Evolutionary conservation across 2,888 invertebrate genomes (phyloP), one percentile per base, ranked within the genome.

Genomic region (Andrena marginata): DNA sequence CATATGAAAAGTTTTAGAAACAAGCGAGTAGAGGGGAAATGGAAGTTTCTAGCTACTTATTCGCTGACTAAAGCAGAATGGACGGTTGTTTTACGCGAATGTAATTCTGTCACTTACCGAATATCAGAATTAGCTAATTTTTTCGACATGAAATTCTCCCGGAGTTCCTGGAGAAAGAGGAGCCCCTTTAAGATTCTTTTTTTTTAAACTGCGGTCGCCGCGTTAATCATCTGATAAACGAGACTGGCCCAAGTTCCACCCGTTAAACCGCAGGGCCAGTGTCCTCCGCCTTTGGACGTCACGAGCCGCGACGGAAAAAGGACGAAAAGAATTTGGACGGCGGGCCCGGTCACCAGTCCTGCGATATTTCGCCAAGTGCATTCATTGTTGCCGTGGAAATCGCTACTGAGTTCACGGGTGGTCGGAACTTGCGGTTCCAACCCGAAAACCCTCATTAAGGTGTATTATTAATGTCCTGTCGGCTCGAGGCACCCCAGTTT

Each of bases 251-350:
- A 86, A 90, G 87, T 90, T 84, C 87, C 87, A 89, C 85, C 86
- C 87, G 86, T 85, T 84, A 90, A 91, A 92, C 90, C 91, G 88
- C 91, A 90, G 77, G 86, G 77, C 80, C 84, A 68, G 77, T 74
- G 76, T 84, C 75, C 68, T 82, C 63, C 77, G 82, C 54, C 42
- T 49, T 76, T 67, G 49, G 70, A 64, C 35, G 59, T 10, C 49
- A 42, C 35, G 68, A 16, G 31, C 48, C 78, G 35, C 42, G 48
- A 54, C 7, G 59, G 26, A 4, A 65, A 81, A 72, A 70, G n/a
- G 42, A 42, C 23, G 60, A 67, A 26, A 54, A 71, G 35, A 35
- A 80, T 71, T 71, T 68, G 62, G 26, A 42, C 20, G 23, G 51
- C 7, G 7, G 16, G 64, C 20, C 26, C 48, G 20, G 42, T n/a